phyloP scores from a whole-genome alignment of 2,113 vertebrate genomes.

The Bufo gargarizans region DNA sequence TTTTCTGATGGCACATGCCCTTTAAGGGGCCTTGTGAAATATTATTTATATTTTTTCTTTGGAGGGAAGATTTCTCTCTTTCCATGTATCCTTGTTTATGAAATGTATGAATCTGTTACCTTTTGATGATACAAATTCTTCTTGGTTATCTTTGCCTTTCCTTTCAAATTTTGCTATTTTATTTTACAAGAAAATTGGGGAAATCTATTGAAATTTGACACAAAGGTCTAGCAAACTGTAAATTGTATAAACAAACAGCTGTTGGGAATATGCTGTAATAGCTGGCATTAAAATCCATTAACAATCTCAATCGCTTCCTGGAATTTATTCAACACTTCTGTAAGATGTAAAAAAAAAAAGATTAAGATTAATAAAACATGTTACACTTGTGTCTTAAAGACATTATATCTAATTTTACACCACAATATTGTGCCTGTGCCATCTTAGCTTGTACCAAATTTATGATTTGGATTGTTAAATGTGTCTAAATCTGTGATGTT shows the following conservation, averaged over 20 bases:
- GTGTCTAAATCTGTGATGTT: too few relatives aligned
- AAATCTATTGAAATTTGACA: constrained; percentile 78
- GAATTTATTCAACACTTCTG: constrained; percentile 78
- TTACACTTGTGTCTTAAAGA: constrained; percentile 46
- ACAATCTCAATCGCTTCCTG: constrained; percentile 82
- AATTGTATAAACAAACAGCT: constrained; percentile 85
- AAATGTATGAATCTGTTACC: neutral
- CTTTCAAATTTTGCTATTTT: constrained; percentile 62
- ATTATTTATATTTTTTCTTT: neutral
- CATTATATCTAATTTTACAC: neutral
- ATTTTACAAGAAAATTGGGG: constrained; percentile 79
- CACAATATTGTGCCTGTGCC: neutral
- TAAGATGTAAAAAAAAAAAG: constrained; percentile 75
- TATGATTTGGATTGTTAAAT: too few relatives aligned
- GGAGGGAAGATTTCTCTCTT: neutral
- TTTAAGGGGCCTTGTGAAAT: neutral
- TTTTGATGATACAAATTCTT: neutral
- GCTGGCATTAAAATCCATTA: constrained; percentile 87
- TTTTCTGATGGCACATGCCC: too few relatives aligned
- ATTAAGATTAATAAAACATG: constrained; percentile 70
- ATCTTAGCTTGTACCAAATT: too few relatives aligned
- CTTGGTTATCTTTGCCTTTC: neutral
- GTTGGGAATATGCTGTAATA: constrained; percentile 82
- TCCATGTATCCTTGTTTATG: neutral
- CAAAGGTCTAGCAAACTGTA: constrained; percentile 81